phyloP scores from a whole-genome alignment of 2,888 invertebrate genomes.

The Odontomyia ornata region DNA sequence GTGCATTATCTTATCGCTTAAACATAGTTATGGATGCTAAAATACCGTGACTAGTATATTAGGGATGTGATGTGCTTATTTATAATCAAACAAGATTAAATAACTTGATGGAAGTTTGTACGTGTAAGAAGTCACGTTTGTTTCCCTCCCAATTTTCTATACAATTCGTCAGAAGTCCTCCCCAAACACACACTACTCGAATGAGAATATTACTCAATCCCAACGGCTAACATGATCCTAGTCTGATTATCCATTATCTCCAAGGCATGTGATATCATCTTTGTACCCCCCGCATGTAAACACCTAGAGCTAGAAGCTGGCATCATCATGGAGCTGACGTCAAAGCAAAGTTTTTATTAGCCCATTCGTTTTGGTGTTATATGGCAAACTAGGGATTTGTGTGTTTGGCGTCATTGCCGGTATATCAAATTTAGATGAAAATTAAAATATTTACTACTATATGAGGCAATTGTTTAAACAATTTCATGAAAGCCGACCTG shows the following conservation, averaged over 20 bases:
- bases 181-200: too few species aligned
- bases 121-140: too few species aligned
- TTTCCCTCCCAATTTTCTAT: too few species aligned
- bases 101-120: too few species aligned
- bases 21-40: not conserved
- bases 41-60: not conserved
- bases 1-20: not conserved
- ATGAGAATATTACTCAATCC: too few species aligned
- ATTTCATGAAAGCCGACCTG: not conserved
- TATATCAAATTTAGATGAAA: not conserved
- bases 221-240: too few species aligned
- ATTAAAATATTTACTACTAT: not conserved
- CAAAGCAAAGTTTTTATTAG: constrained; percentile 10
- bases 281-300: not conserved
- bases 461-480: not conserved
- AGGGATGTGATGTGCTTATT: too few species aligned
- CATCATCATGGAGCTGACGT: constrained; percentile 29
- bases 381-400: constrained; percentile 9
- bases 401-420: not conserved
- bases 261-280: constrained; percentile 17
- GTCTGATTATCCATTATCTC: not conserved
- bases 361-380: not conserved
- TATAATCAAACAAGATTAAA: too few species aligned
- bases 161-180: too few species aligned
- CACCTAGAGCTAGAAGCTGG: not conserved